Base-by-base conservation (phyloP, 1,140 invertebrate genomes). In the Parapsyche elsis region DNA sequence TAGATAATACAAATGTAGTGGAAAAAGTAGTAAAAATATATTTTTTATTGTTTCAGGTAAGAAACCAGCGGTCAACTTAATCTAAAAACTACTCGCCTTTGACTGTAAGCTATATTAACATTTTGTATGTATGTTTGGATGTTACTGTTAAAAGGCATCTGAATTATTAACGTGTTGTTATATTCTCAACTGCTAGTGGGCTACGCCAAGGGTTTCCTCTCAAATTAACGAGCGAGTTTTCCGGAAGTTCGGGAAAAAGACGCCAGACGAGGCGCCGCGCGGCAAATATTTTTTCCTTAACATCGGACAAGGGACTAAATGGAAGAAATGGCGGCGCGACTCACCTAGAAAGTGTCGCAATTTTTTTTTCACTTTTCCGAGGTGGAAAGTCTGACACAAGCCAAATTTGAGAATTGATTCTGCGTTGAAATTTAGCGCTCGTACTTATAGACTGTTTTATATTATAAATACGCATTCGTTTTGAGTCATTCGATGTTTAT, bases 281-380 rank as follows among this genome's bases (percentile, higher is more conserved):
- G 71, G 74, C 74, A 59, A 76, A 76, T 76, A 76, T 76, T 76
- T 76, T 76, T 26, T 59, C 2, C 49, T 76, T 76, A 76, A 23
- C 16, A 24, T 59, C 19, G 21, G 74, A 76, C 71, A 49, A 57
- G 49, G 19, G 19, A 16, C 49, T 76, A 76, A 76, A 26, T 49
- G 38, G 74, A 49, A 76, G 7, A 61, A 61, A 76, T 59, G 74
- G 53, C 24, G 19, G 9, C 46, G 46, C 44, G 49, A 53, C 57
- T 16, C 57, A 9, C 57, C 19, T 61, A 38, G 30, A 38, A 38
- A 4, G 30, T 38, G 30, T 38, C 30, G 30, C 7, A 38, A 38
- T 4, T 4, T 38, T 38, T n/a, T 38, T 53, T n/a, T 53, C 49
- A n/a, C 49, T 2, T 53, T 19, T 53, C 16, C 49, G 2, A 19